Percentiles rank a stretch among this genome's conserved stretches.
Evolutionary conservation across 2,113 vertebrate species (phyloP).

Genomic region (Dermatemys mawii): DNA sequence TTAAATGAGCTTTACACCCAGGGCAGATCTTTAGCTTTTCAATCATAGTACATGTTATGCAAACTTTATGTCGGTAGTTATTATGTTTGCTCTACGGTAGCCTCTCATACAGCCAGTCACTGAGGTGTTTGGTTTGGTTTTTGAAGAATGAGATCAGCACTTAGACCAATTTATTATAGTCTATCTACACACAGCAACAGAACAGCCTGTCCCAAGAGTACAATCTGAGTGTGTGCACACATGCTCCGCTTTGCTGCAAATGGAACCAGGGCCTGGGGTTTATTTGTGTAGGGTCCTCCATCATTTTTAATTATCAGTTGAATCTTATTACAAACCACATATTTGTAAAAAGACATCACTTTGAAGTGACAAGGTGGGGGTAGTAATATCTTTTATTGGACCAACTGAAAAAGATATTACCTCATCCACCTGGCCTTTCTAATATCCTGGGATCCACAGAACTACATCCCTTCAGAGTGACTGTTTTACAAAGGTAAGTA

Average conservation of each 20-base stretch:
- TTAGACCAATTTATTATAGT: rapidly evolving
- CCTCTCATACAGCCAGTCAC: background rate
- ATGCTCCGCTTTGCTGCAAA: rapidly evolving
- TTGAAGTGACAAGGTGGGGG: background rate
- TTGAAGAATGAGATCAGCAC: background rate
- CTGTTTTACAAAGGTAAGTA: background rate
- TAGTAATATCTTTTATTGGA: background rate
- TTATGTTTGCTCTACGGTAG: rapidly evolving
- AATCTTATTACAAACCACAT: background rate
- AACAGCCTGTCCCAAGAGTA: background rate
- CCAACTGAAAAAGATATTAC: background rate
- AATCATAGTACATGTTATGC: rapidly evolving
- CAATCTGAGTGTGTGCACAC: rapidly evolving
- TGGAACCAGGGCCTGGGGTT: background rate
- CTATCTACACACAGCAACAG: background rate
- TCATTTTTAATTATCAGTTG: background rate
- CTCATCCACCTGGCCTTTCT: background rate
- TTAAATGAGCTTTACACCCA: rapidly evolving
- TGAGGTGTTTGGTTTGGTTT: background rate
- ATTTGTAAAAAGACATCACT: background rate
- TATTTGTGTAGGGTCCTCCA: rapidly evolving
- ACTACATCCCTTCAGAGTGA: background rate
- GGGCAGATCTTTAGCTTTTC: rapidly evolving
- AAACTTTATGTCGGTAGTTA: rapidly evolving
- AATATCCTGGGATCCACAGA: background rate